phyloP scores from a whole-genome alignment of 1,140 invertebrate genomes.

The Lordiphosa stackelbergi region DNA sequence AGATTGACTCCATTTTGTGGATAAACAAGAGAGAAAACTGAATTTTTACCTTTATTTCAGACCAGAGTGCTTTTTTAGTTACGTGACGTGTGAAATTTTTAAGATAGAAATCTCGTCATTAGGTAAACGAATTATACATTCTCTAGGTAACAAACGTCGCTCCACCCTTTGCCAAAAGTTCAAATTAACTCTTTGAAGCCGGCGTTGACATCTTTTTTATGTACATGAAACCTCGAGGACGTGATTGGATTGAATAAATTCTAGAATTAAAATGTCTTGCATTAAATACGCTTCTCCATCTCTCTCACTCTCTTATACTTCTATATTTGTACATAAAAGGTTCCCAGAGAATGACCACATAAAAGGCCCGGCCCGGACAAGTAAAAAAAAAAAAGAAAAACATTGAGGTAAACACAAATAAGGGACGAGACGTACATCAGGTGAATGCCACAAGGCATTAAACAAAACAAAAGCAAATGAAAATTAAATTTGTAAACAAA shows the following conservation, averaged over 20 bases:
- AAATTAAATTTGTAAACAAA: constrained; percentile 70
- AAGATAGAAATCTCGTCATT: too few relatives aligned
- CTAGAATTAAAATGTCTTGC: constrained; percentile 62
- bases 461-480: constrained; percentile 36
- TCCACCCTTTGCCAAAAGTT: constrained; percentile 11
- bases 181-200: constrained; percentile 24
- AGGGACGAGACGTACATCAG: constrained; percentile 16
- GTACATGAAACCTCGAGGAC: constrained; percentile 15
- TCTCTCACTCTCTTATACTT: not conserved
- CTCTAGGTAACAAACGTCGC: too few relatives aligned
- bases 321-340: constrained; percentile 12
- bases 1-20: too few relatives aligned
- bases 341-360: constrained; percentile 14
- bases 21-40: too few relatives aligned
- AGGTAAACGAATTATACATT: too few relatives aligned
- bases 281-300: constrained; percentile 34
- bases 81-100: too few relatives aligned
- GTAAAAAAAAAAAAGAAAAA: constrained; percentile 19
- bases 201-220: constrained; percentile 33
- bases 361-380: constrained; percentile 43
- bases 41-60: too few relatives aligned
- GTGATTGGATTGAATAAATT: constrained; percentile 57
- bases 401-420: constrained; percentile 27
- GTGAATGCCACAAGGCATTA: constrained; percentile 35
- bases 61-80: too few relatives aligned